These are phyloP conservation scores for Thaumetopoea pityocampa DNA, from an alignment of 1,140 invertebrate genomes.

Conservation along the genomic window DNA sequence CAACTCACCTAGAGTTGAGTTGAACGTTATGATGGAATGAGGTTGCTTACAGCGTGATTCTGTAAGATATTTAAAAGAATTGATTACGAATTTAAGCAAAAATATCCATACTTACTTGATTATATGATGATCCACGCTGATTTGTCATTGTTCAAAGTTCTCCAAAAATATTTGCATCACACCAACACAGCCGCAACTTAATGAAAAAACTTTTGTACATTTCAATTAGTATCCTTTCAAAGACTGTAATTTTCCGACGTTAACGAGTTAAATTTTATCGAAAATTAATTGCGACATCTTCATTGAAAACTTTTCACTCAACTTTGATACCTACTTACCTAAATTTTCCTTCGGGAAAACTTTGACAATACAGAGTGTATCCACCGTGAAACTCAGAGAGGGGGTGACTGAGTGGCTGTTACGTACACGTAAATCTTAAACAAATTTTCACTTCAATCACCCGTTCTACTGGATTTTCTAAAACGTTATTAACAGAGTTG, in stretches of 20 bases:
- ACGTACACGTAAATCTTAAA: slow-evolving; percentile 36
- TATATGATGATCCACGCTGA: background rate
- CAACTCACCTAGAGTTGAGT: no score
- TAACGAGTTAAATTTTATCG: slow-evolving; percentile 73
- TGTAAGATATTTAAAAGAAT: no score
- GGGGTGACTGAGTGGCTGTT: slow-evolving; percentile 31
- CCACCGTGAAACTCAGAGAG: slow-evolving; percentile 23
- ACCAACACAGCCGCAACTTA: slow-evolving; percentile 23
- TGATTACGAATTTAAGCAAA: background rate
- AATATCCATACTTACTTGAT: background rate
- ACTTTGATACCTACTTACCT: slow-evolving; percentile 56
- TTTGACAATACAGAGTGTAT: slow-evolving; percentile 42
- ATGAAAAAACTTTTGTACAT: slow-evolving; percentile 68
- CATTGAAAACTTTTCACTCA: slow-evolving; percentile 64
- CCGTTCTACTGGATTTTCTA: slow-evolving; percentile 22
- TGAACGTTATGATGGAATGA: no score
- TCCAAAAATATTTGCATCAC: background rate
- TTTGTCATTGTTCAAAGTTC: no score
- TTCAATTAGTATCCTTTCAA: slow-evolving; percentile 62
- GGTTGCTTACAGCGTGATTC: no score
- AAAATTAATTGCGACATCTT: slow-evolving; percentile 75
- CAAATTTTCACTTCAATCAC: slow-evolving; percentile 42
- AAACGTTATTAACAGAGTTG: slow-evolving; percentile 30
- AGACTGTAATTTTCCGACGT: slow-evolving; percentile 63
- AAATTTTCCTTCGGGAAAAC: slow-evolving; percentile 50